Evolutionary conservation across 2,113 vertebrate species (phyloP).

Genomic region (Athene noctua): DNA sequence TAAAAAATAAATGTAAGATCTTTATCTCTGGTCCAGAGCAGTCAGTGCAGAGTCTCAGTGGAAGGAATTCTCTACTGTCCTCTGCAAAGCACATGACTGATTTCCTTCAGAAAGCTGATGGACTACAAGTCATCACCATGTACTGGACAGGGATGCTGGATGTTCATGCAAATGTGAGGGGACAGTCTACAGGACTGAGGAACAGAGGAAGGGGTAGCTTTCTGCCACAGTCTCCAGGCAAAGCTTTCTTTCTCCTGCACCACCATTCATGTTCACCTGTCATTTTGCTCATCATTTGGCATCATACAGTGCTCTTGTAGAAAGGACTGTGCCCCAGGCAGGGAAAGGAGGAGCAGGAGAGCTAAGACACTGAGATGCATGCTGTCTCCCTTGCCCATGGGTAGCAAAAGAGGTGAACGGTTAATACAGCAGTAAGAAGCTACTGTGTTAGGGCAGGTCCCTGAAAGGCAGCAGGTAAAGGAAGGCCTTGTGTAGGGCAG

Average conservation of each 20-base stretch:
- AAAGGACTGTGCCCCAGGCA: neutral
- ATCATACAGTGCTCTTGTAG: fast-evolving
- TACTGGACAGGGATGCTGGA: neutral
- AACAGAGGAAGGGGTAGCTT: neutral
- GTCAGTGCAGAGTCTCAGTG: neutral
- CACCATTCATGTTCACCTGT: neutral
- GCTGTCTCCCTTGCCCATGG: neutral
- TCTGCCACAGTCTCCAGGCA: neutral
- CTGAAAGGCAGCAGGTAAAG: neutral
- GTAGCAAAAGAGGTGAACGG: neutral
- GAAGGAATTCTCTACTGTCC: neutral
- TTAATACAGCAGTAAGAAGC: neutral
- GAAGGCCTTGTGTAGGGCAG: neutral
- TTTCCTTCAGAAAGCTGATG: neutral
- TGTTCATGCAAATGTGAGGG: neutral
- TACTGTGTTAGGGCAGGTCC: neutral
- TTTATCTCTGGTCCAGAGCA: neutral
- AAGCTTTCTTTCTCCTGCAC: neutral
- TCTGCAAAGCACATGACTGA: neutral
- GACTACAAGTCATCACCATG: neutral
- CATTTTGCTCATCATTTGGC: neutral
- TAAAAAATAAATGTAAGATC: neutral
- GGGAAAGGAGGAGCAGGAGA: neutral
- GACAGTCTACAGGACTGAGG: neutral
- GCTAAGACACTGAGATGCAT: neutral